phyloP scores from a whole-genome alignment of 2,888 invertebrate genomes.

The Leptinotarsa haldemani region DNA sequence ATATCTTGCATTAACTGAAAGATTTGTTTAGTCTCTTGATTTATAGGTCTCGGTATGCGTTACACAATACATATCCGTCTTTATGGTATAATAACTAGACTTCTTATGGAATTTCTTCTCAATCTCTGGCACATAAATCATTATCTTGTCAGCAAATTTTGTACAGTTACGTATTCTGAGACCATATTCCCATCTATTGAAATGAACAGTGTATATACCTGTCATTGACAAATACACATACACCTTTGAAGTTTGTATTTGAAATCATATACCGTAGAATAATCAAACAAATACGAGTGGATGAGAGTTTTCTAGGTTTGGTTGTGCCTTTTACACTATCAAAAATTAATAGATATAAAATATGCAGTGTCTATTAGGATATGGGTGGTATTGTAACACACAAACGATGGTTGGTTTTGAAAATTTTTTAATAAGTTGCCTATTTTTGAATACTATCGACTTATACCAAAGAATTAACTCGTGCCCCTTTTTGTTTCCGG shows the following conservation, averaged over 20 bases:
- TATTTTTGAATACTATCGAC: too few species aligned
- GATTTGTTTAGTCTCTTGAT: background rate
- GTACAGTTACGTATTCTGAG: background rate
- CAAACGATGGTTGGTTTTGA: too few species aligned
- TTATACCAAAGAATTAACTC: too few species aligned
- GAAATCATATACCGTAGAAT: too few species aligned
- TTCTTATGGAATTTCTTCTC: conserved; percentile 18
- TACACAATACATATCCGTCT: conserved; percentile 3
- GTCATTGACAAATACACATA: background rate
- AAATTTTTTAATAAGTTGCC: too few species aligned
- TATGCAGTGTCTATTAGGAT: too few species aligned
- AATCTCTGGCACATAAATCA: conserved; percentile 8
- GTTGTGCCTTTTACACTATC: too few species aligned
- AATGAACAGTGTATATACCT: conserved; percentile 1
- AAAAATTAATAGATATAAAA: too few species aligned
- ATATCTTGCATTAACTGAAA: conserved; percentile 12
- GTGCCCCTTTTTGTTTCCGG: too few species aligned
- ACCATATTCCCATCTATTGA: background rate
- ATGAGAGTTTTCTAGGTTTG: too few species aligned
- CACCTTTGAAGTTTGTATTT: background rate
- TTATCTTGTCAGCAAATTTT: background rate
- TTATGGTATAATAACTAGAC: background rate
- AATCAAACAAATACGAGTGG: too few species aligned
- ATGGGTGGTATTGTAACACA: too few species aligned
- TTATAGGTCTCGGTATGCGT: background rate